Conservation (phyloP, 2,797 vertebrate genomes). For the Peromyscus aztecus region DNA sequence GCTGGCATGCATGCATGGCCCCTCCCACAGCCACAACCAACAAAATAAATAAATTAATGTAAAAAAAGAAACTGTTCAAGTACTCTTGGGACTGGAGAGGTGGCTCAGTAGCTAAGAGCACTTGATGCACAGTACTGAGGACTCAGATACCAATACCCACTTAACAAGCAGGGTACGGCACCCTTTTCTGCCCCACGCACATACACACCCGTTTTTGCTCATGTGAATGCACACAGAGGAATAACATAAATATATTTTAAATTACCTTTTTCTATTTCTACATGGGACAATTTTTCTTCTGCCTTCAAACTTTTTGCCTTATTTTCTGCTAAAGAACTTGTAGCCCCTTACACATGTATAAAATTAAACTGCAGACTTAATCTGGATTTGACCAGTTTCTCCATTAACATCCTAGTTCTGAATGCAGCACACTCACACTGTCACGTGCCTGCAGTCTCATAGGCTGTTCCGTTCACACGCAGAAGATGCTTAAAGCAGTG, state of each 20-base stretch:
- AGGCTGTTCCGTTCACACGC: background rate
- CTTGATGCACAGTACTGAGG: background rate
- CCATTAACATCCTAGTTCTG: background rate
- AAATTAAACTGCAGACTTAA: background rate
- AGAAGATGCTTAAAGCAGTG: background rate
- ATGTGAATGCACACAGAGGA: background rate
- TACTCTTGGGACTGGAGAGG: background rate
- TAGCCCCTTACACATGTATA: background rate
- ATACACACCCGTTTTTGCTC: no score
- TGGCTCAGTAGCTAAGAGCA: background rate
- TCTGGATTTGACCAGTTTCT: constrained; percentile 21
- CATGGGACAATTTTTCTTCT: background rate
- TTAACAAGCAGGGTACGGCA: background rate
- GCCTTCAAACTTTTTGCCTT: constrained; percentile 1
- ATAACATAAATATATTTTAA: background rate
- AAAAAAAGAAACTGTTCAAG: background rate
- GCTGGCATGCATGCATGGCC: background rate
- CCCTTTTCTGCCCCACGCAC: background rate
- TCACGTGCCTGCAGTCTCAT: background rate
- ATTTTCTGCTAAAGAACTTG: background rate
- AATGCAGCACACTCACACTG: background rate
- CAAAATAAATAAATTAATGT: background rate
- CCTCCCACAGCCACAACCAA: background rate
- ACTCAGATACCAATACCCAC: background rate
- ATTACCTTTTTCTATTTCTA: background rate